A percentile compares a stretch with the other conserved stretches of the same genome.
Conservation (phyloP, 2,797 vertebrate genomes). For the Helicolenus hilgendorfi region DNA sequence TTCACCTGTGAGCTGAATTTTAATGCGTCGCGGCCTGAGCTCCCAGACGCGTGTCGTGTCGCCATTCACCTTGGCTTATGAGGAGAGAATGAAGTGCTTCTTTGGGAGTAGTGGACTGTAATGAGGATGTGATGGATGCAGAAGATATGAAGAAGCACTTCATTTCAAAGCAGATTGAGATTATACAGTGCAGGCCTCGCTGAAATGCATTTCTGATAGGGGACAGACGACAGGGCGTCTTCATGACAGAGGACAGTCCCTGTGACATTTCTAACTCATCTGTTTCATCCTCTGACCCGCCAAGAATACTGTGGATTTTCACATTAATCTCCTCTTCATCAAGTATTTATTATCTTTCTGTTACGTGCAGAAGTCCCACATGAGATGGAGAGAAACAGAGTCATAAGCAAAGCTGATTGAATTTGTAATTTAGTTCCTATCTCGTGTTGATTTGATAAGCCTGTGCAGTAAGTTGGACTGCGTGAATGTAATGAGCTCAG, state of each 20-base stretch:
- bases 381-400: neutral
- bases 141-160: neutral
- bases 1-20: slow-evolving; percentile 53
- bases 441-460: neutral
- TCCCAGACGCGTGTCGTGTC: slow-evolving; percentile 6
- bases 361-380: neutral
- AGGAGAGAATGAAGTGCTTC: slow-evolving; percentile 12
- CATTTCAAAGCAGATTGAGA: neutral
- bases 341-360: slow-evolving; percentile 33
- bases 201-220: neutral
- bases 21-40: slow-evolving; percentile 23
- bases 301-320: neutral
- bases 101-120: neutral
- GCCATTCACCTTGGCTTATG: neutral
- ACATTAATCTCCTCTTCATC: slow-evolving; percentile 25
- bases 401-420: slow-evolving; percentile 8
- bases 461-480: neutral
- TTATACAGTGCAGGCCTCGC: neutral
- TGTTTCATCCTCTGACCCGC: neutral
- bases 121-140: slow-evolving; percentile 10
- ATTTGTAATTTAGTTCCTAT: slow-evolving; percentile 8
- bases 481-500: neutral
- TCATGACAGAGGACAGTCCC: neutral
- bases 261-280: neutral
- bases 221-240: neutral